Base-by-base conservation (phyloP, 2,113 vertebrate genomes). In the Gadus chalcogrammus region DNA sequence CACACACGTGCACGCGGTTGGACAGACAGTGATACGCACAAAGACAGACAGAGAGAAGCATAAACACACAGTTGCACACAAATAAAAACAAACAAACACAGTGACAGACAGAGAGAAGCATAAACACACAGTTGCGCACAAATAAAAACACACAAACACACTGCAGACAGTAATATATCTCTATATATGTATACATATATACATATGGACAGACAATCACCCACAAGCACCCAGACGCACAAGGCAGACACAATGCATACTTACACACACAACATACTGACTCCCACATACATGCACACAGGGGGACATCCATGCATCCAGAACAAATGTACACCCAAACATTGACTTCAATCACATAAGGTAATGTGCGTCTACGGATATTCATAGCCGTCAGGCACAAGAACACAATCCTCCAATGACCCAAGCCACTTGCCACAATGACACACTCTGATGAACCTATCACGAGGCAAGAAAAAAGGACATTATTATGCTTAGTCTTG, bases 401-500 rank as follows among this genome's bases (percentile, higher is more conserved):
- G 75, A 59, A 58, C 55, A 58, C 55, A 58, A 15, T 55, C 12
- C 12, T 55, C 16, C 53, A 55, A 13, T 55, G 2, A 16, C 53
- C 12, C 53, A 15, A 48, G n/a, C 42, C 68, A 70, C 20, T 24
- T 48, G 8, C 42, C 68, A 38, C 61, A 67, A 53, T 62, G 15
- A 27, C 71, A 71, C 56, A 66, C 60, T 70, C 78, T 79, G 74
- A 66, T 76, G 53, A 72, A 69, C 67, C 68, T 82, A 58, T 58
- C 73, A 69, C 59, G 18, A 79, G 72, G 82, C 83, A 89, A 89
- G 83, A 87, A 88, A 88, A 84, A 89, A 88, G 77, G 77, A 81
- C 71, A 78, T 83, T 89, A 89, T 90, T 89, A 88, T 82, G 79
- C 78, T 84, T 82, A 84, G 85, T 82, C 83, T 86, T 85, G 76